Percentiles rank a stretch among this genome's conserved stretches.
phyloP scores from a whole-genome alignment of 2,113 vertebrate genomes.

The Pavo muticus region DNA sequence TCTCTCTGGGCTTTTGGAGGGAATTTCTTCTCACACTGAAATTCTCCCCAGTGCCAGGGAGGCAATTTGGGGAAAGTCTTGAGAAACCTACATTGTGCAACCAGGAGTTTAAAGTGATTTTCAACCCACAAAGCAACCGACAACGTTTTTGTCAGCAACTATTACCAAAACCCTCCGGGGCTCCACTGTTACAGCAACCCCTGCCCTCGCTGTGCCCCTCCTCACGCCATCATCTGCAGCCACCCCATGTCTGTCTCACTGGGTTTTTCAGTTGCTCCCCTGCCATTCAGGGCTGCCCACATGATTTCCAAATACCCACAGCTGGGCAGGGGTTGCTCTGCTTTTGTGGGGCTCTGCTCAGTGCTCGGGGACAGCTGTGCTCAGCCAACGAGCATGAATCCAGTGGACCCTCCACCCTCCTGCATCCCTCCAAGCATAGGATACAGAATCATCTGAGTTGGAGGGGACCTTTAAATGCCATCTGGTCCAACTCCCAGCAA shows the following conservation, averaged over 20 bases:
- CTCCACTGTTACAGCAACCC: background rate
- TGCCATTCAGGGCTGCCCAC: background rate
- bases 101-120: constrained; percentile 14
- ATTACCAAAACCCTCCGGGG: background rate
- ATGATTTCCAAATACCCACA: background rate
- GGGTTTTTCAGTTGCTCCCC: background rate
- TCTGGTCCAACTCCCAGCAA: too few relatives aligned
- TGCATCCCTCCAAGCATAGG: background rate
- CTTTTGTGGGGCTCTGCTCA: background rate
- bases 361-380: background rate
- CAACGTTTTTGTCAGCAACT: constrained; percentile 10
- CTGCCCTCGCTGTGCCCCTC: background rate
- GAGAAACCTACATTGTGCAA: constrained; percentile 50
- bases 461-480: too few relatives aligned
- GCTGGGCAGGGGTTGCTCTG: background rate
- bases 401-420: background rate
- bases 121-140: constrained; percentile 35
- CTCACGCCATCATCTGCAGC: background rate
- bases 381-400: background rate
- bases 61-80: constrained; percentile 51
- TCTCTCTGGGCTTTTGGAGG: background rate
- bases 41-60: background rate
- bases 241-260: background rate
- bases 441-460: too few relatives aligned
- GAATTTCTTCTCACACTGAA: background rate